Evolutionary conservation across 2,888 invertebrate species (phyloP), one percentile per base, ranked within the genome.

Genomic region (Drosophila ezoana): DNA sequence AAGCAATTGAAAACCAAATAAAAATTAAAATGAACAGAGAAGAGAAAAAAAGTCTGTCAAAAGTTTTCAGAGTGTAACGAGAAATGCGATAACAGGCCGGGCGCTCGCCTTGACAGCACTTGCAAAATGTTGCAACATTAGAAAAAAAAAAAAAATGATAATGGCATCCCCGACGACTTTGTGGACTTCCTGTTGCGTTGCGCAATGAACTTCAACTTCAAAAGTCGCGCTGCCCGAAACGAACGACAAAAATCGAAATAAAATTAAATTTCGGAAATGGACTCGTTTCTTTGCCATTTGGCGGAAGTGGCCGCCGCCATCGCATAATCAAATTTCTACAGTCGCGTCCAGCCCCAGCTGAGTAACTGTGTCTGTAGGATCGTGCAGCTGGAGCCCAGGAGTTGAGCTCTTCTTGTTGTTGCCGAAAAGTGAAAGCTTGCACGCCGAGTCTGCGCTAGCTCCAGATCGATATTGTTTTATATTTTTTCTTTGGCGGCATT

Each of bases 121-220:
- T 71, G 71, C 67, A 61, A 76, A 76, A 76, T 66, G 59, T 72
- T 64, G 70, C 62, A 51, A 60, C 14, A 23, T 40, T 32, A 10
- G 56, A 60, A 58, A 45, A 58, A 33, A 57, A 45, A 65, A 32
- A 14, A 14, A 13, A 67, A 57, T 61, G 60, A 66, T 40, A 43
- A 61, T 54, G 51, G 62, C 63, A 77, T 78, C 79, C 68, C 68
- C 68, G 54, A 20, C 40, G 14, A 65, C 64, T 64, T 58, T 40
- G 44, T 45, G 45, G n/a, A 48, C 62, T 56, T 62, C 62, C 62
- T 62, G 60, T 61, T 61, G 49, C 33, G 72, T 85, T 87, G 82
- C 85, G 85, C 85, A 86, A 85, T 86, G 87, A 87, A 86, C 87
- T 87, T 86, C 75, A 87, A 82, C 74, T 84, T 80, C 65, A 58